phyloP scores from a whole-genome alignment of 2,888 invertebrate species.

The Fissipunctia ypsillon region DNA sequence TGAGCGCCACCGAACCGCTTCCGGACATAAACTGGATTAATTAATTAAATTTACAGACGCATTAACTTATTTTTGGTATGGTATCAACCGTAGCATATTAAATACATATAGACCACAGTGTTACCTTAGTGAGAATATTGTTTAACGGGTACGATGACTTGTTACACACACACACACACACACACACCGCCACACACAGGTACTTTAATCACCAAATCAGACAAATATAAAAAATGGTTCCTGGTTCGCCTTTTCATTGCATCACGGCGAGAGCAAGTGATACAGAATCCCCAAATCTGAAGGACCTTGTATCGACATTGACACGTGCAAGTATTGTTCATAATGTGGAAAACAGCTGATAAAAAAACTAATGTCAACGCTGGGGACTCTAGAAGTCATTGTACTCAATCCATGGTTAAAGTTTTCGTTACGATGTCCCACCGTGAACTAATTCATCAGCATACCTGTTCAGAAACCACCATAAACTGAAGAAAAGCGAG shows the following conservation, averaged over 20 bases:
- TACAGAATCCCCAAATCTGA: too few species aligned
- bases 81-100: background rate
- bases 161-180: too few species aligned
- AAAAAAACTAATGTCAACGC: background rate
- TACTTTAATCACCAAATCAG: background rate
- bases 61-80: conserved; percentile 26
- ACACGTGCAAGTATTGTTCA: background rate
- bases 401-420: background rate
- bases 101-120: background rate
- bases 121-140: background rate
- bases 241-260: background rate
- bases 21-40: conserved; percentile 47
- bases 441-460: background rate
- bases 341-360: background rate
- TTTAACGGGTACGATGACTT: background rate
- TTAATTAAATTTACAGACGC: conserved; percentile 15
- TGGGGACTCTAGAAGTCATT: background rate
- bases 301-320: background rate
- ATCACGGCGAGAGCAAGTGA: too few species aligned
- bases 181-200: too few species aligned
- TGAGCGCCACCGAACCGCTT: conserved; percentile 26
- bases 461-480: conserved; percentile 8
- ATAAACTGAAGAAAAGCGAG: conserved; percentile 9
- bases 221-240: too few species aligned
- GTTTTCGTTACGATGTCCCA: too few species aligned